Evolutionary conservation across 2,888 invertebrate genomes (phyloP).

Genomic region (Drosophila sordidula): DNA sequence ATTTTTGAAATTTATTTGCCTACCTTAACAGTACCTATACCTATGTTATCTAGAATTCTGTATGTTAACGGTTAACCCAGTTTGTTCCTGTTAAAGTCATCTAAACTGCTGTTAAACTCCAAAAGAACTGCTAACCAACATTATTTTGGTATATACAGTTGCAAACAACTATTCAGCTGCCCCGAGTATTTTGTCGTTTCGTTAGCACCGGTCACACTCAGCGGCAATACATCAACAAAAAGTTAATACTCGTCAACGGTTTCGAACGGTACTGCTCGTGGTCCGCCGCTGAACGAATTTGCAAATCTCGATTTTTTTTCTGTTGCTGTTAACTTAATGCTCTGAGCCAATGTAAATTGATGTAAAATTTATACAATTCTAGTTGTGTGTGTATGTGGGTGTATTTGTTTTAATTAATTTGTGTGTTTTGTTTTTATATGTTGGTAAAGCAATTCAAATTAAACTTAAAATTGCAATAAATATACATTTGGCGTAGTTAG

Average conservation of each 20-base stretch:
- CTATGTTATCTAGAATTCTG: background rate
- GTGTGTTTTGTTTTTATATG: background rate
- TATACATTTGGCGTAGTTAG: background rate
- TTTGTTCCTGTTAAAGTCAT: background rate
- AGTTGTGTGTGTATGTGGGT: slow-evolving; percentile 9
- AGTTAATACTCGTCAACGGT: slow-evolving; percentile 65
- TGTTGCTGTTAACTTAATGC: slow-evolving; percentile 44
- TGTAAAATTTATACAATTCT: background rate
- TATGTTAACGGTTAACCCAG: background rate
- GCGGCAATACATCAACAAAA: slow-evolving; percentile 51
- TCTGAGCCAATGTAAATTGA: slow-evolving; percentile 46
- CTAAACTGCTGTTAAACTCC: slow-evolving; percentile 21
- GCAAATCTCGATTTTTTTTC: slow-evolving; percentile 19
- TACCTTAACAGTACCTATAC: background rate
- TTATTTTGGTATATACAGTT: slow-evolving; percentile 21
- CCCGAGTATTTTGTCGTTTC: slow-evolving; percentile 36
- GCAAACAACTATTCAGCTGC: background rate
- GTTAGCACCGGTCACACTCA: slow-evolving; percentile 43
- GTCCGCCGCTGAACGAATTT: slow-evolving; percentile 36
- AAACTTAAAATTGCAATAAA: background rate
- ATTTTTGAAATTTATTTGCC: no score
- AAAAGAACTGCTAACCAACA: slow-evolving; percentile 34
- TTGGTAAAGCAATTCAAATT: slow-evolving; percentile 1
- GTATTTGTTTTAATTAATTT: slow-evolving; percentile 3
- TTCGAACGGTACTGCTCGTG: slow-evolving; percentile 59